A percentile compares a stretch with the other conserved stretches of the same genome.
These are phyloP conservation scores for Nysson spinosus DNA, from an alignment of 2,888 invertebrate species.

Conservation along the genomic window DNA sequence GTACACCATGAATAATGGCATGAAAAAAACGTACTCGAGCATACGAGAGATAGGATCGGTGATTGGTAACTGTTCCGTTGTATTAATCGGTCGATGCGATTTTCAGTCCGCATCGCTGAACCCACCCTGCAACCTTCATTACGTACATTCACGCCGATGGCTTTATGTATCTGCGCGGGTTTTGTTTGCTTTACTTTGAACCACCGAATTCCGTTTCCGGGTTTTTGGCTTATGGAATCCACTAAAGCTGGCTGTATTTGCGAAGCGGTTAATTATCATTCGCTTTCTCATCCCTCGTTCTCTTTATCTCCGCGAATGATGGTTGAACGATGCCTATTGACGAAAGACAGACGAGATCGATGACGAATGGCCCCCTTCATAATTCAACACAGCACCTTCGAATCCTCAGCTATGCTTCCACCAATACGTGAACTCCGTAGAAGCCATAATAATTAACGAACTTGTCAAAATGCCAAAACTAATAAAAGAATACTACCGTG, in stretches of 20 bases:
- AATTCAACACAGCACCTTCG: too few species aligned
- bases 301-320: slow-evolving; percentile 3
- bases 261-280: slow-evolving; percentile 67
- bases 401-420: too few species aligned
- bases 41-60: slow-evolving; percentile 1
- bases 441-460: too few species aligned
- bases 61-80: slow-evolving; percentile 10
- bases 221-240: slow-evolving; percentile 62
- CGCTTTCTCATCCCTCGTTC: slow-evolving; percentile 25
- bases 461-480: too few species aligned
- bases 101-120: slow-evolving; percentile 2
- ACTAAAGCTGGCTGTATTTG: slow-evolving; percentile 59
- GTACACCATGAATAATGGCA: background rate
- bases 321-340: background rate
- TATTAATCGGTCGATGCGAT: slow-evolving; percentile 37
- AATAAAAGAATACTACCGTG: too few species aligned
- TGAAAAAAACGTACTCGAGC: background rate
- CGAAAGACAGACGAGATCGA: background rate
- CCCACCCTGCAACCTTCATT: slow-evolving; percentile 20
- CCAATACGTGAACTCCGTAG: too few species aligned
- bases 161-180: background rate
- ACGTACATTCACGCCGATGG: slow-evolving; percentile 12
- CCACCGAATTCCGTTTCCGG: slow-evolving; percentile 48
- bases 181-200: slow-evolving; percentile 66
- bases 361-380: too few species aligned